Percentiles rank a stretch among this genome's conserved stretches.
These are phyloP conservation scores for Trachops cirrhosus DNA, from an alignment of 2,797 vertebrate genomes.

Conservation along the genomic window DNA sequence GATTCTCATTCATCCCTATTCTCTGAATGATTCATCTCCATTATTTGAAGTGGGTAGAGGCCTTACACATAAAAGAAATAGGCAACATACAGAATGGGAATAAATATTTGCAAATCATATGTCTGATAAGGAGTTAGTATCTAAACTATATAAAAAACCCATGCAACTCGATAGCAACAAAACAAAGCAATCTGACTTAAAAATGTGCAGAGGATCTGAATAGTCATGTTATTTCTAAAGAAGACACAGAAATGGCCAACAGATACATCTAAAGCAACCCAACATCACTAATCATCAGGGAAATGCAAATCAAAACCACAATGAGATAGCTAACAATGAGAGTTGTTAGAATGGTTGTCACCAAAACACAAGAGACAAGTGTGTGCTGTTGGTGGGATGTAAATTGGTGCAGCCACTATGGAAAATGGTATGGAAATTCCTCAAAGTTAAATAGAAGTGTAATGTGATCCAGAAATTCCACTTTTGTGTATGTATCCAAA, in stretches of 20 bases:
- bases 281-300: not conserved
- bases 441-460: not conserved
- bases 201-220: not conserved
- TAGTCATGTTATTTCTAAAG: not conserved
- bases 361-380: not conserved
- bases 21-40: not conserved
- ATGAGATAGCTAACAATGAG: not conserved
- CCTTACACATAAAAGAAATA: constrained; percentile 20
- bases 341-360: not conserved
- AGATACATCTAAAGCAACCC: not conserved
- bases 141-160: not conserved
- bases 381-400: not conserved
- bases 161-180: not conserved
- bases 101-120: not conserved
- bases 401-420: not conserved
- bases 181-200: not conserved
- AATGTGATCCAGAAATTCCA: not conserved
- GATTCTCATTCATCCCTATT: not conserved
- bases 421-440: not conserved
- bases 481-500: not conserved
- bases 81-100: not conserved
- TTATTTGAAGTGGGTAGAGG: constrained; percentile 16
- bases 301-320: not conserved
- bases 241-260: not conserved
- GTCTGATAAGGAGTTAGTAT: not conserved